Evolutionary conservation across 2,888 invertebrate species (phyloP).

Genomic region (Dynastes hyllus): DNA sequence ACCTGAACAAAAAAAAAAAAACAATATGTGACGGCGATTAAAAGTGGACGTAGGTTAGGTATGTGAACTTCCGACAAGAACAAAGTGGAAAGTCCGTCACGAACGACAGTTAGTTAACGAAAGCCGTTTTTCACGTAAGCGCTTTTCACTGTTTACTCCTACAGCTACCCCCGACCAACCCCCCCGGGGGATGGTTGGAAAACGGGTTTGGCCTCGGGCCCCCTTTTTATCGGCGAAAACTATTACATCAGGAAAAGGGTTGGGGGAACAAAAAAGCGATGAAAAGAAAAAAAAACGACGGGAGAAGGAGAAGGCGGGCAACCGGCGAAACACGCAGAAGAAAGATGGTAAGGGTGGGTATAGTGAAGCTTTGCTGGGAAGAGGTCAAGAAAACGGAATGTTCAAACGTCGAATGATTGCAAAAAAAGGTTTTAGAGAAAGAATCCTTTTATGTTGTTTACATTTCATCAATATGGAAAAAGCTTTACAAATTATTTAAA

Average conservation of each 20-base stretch:
- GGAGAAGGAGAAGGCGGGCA: not conserved
- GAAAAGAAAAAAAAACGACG: too few species aligned
- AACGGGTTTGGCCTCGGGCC: not conserved
- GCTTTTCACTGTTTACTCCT: constrained; percentile 25
- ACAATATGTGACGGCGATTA: constrained; percentile 33
- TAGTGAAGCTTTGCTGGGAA: not conserved
- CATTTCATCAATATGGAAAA: too few species aligned
- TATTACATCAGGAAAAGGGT: constrained; percentile 25
- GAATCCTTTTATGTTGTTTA: not conserved
- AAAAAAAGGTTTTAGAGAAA: not conserved
- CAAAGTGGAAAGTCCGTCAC: constrained; percentile 49
- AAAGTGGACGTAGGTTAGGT: constrained; percentile 33
- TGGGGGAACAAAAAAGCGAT: too few species aligned
- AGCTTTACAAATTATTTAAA: too few species aligned
- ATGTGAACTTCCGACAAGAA: constrained; percentile 46
- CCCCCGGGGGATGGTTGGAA: too few species aligned
- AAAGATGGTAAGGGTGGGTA: not conserved
- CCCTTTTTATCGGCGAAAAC: constrained; percentile 28
- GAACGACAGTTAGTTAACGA: constrained; percentile 47
- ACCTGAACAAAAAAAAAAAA: not conserved
- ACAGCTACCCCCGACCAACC: not conserved
- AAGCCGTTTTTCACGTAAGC: constrained; percentile 33
- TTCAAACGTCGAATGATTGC: not conserved
- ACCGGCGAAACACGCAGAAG: not conserved
- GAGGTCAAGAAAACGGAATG: constrained; percentile 14